Evolutionary conservation across 2,113 vertebrate genomes (phyloP), one percentile per base, ranked within the genome.

Genomic region (Lagopus muta): DNA sequence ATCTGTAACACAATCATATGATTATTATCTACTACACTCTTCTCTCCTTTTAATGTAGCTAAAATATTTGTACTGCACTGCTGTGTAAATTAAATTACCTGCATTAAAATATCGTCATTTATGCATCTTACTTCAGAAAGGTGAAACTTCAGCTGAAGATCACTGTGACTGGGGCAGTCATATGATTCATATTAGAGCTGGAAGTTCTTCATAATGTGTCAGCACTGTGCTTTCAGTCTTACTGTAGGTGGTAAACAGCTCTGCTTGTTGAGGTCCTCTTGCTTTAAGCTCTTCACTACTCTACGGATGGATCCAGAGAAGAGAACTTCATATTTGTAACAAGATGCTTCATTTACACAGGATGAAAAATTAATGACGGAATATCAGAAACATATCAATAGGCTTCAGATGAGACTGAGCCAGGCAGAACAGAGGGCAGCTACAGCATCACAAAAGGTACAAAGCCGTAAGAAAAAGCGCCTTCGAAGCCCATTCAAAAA

Each of bases 351-450:
- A 20, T 86, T 91, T 90, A 75, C 74, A 91, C 93, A 99, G 99
- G 98, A 98, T 95, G 98, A 99, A 97, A 98, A 97, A 45, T 61
- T 98, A 97, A 96, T 98, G 88, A 88, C 90, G 52, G 98, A 99
- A 65, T 97, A 98, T 89, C 98, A 98, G 92, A 98, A 99, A 95
- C 98, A 98, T 95, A 97, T 98, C 43, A 94, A 58, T 45, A 98
- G 98, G 92, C 98, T 99, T 52, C 99, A 99, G 92, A 98, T 82
- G 70, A 98, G 98, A 22, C 97, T 99, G n/a, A 98, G 83, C 67
- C 98, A 99, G 71, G 97, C 98, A 1, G 99, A 99, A 78, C 98
- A 99, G 93, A 98, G 97, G 86, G 98, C 98, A 25, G 95, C 98
- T 21, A 95, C 97, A 15, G 98, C 98, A 11, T 97, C 98, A 71